phyloP scores from a whole-genome alignment of 2,888 invertebrate species.

The Callyntrura guangdongensis region DNA sequence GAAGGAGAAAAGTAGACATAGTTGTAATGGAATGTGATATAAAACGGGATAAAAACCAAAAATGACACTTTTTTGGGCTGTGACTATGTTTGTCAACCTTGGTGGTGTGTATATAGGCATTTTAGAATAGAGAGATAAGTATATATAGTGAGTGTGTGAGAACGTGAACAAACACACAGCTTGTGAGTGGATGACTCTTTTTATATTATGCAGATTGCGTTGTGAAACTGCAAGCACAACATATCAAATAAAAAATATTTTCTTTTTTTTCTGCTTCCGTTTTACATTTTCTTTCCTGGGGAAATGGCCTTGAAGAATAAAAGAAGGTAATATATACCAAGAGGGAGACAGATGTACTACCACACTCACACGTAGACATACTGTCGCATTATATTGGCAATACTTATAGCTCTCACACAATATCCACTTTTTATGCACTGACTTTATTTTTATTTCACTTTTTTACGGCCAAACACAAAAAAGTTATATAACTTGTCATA shows the following conservation, averaged over 20 bases:
- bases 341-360: background rate
- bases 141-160: background rate
- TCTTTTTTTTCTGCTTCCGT: background rate
- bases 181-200: background rate
- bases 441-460: slow-evolving; percentile 23
- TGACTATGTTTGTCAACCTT: slow-evolving; percentile 1
- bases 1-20: slow-evolving; percentile 10
- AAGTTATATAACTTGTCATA: slow-evolving; percentile 63
- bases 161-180: background rate
- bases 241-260: slow-evolving; percentile 53
- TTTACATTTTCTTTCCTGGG: slow-evolving; percentile 1
- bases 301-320: slow-evolving; percentile 63
- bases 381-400: slow-evolving; percentile 4
- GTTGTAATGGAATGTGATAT: background rate
- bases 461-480: slow-evolving; percentile 29
- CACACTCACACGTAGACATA: background rate
- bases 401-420: background rate
- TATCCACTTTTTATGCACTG: slow-evolving; percentile 45
- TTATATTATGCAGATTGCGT: slow-evolving; percentile 73
- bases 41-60: slow-evolving; percentile 47
- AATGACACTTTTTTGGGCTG: slow-evolving; percentile 56
- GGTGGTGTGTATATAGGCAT: too few species aligned
- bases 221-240: slow-evolving; percentile 58
- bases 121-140: too few species aligned
- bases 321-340: background rate